Conservation (phyloP, 1,140 invertebrate genomes). For the Patella vulgata region DNA sequence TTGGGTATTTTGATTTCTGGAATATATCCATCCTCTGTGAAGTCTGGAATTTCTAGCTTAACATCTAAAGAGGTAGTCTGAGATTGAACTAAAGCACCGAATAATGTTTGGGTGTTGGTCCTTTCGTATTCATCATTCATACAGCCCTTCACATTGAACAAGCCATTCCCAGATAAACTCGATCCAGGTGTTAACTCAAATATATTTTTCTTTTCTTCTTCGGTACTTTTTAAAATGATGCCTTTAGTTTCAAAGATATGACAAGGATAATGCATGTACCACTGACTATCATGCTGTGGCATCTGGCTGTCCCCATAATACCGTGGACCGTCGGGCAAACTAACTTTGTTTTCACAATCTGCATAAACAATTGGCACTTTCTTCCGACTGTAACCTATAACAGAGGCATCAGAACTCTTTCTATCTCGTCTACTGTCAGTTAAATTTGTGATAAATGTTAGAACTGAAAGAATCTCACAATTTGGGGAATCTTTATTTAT, state of each 20-base stretch:
- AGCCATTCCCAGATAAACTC: slow-evolving; percentile 34
- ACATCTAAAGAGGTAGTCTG: slow-evolving; percentile 30
- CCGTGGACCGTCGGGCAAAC: slow-evolving; percentile 41
- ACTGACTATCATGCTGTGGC: slow-evolving; percentile 11
- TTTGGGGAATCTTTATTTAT: not conserved
- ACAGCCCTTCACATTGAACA: slow-evolving; percentile 37
- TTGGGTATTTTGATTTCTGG: slow-evolving; percentile 11
- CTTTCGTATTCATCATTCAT: slow-evolving; percentile 41
- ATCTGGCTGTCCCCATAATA: slow-evolving; percentile 41
- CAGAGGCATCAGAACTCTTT: not conserved
- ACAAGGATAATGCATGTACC: slow-evolving; percentile 48
- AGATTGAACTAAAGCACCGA: slow-evolving; percentile 47
- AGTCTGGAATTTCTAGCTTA: slow-evolving; percentile 40
- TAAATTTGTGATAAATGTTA: slow-evolving; percentile 8
- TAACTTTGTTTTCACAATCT: slow-evolving; percentile 12
- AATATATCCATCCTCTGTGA: slow-evolving; percentile 24
- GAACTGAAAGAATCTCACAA: not conserved
- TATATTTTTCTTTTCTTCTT: not conserved
- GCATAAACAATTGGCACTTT: not conserved
- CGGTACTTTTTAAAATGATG: not conserved
- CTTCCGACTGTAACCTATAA: not conserved
- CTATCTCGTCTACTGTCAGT: not conserved
- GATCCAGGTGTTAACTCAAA: slow-evolving; percentile 43
- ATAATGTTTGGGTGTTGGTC: slow-evolving; percentile 32
- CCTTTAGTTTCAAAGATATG: slow-evolving; percentile 6